These are phyloP conservation scores for Clarias platycephalus DNA, from an alignment of 2,797 vertebrate genomes.

Conservation along the genomic window DNA sequence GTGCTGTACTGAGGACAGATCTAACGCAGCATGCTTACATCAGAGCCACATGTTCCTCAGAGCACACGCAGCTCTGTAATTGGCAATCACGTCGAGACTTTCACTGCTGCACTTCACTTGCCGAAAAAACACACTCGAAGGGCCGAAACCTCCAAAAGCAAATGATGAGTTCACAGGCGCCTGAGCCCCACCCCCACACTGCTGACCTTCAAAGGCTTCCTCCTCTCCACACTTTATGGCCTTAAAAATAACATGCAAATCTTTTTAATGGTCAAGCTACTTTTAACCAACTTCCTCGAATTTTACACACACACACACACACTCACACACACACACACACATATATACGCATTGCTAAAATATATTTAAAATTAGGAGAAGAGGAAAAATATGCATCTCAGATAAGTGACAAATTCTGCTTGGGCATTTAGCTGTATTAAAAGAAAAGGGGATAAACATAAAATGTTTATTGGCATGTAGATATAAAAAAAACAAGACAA, in stretches of 20 bases:
- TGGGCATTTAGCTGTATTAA: constrained; percentile 5
- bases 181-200: constrained; percentile 29
- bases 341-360: background rate
- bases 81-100: constrained; percentile 47
- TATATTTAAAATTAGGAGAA: background rate
- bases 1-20: constrained; percentile 47
- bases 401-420: constrained; percentile 28
- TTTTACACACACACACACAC: background rate
- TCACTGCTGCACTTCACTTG: constrained; percentile 47
- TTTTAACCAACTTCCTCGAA: constrained; percentile 36
- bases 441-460: constrained; percentile 6
- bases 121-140: constrained; percentile 28
- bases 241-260: constrained; percentile 40
- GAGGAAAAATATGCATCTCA: background rate
- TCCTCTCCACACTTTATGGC: constrained; percentile 38
- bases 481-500: constrained; percentile 21
- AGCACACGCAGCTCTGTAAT: constrained; percentile 41
- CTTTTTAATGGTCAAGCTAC: constrained; percentile 30
- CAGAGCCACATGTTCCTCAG: constrained; percentile 39
- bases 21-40: constrained; percentile 40
- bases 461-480: constrained; percentile 24
- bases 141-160: constrained; percentile 40
- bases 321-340: too few species aligned
- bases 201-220: constrained; percentile 51
- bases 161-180: constrained; percentile 45